A percentile compares a stretch with the other conserved stretches of the same genome.
Evolutionary conservation across 2,888 invertebrate genomes (phyloP).

Genomic region (Cheilosia vernalis): DNA sequence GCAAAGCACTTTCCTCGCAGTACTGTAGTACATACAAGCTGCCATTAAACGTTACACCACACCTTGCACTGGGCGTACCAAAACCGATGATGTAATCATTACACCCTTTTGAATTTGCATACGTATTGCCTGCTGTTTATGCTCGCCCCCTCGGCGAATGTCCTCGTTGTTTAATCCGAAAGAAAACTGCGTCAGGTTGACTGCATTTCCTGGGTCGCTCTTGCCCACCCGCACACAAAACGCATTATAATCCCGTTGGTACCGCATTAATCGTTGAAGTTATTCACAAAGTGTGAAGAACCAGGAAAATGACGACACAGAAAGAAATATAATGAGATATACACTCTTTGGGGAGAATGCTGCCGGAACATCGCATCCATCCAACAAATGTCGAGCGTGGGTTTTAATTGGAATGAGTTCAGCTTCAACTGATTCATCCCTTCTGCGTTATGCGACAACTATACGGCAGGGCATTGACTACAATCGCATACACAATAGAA

Average conservation of each 20-base stretch:
- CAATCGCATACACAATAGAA: conserved; percentile 39
- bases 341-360: conserved; percentile 53
- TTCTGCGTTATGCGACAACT: conserved; percentile 40
- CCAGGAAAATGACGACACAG: conserved; percentile 6
- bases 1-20: conserved; percentile 32
- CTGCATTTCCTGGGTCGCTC: conserved; percentile 52
- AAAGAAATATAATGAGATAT: conserved; percentile 48
- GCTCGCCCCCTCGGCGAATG: not conserved
- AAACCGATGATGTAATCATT: conserved; percentile 68
- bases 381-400: conserved; percentile 38
- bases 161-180: conserved; percentile 46
- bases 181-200: conserved; percentile 57
- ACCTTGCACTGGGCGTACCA: conserved; percentile 42
- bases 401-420: conserved; percentile 69
- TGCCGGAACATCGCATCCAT: conserved; percentile 48
- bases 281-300: conserved; percentile 71
- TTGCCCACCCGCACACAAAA: conserved; percentile 15
- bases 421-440: conserved; percentile 34
- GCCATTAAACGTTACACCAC: conserved; percentile 37
- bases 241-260: conserved; percentile 48
- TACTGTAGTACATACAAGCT: not conserved
- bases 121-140: not conserved
- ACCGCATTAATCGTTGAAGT: conserved; percentile 65
- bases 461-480: conserved; percentile 36
- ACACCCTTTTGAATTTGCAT: conserved; percentile 68